A percentile compares a stretch with the other conserved stretches of the same genome.
phyloP scores from a whole-genome alignment of 2,113 vertebrate genomes.

The Notechis scutatus region DNA sequence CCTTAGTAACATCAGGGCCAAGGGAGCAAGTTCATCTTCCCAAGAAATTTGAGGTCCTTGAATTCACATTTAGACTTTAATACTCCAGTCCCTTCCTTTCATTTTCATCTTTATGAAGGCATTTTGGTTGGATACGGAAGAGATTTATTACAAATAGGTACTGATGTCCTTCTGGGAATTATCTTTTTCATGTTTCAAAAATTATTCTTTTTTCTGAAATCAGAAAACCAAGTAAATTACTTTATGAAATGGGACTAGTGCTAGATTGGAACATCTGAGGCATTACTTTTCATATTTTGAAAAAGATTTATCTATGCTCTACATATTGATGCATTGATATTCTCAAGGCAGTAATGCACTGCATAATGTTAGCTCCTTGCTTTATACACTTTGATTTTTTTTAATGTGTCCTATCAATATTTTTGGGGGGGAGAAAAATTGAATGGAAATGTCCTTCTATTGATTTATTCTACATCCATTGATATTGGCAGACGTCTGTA shows the following conservation, averaged over 20 bases:
- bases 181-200: not conserved
- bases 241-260: not conserved
- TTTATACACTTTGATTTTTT: not conserved
- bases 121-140: not conserved
- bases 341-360: not conserved
- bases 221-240: not conserved
- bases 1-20: not conserved
- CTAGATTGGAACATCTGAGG: not conserved
- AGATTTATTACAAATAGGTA: not conserved
- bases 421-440: not conserved
- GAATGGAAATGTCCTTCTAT: slow-evolving; percentile 1
- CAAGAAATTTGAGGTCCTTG: not conserved
- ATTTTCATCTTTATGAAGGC: not conserved
- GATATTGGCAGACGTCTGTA: not conserved
- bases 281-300: not conserved
- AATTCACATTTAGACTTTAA: not conserved
- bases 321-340: not conserved
- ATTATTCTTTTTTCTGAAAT: not conserved
- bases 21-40: not conserved
- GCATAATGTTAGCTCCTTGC: not conserved
- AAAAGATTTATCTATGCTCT: not conserved
- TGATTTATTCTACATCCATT: not conserved
- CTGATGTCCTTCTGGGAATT: not conserved
- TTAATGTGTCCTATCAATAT: not conserved
- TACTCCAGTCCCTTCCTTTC: not conserved